Evolutionary conservation across 2,113 vertebrate species (phyloP).

Genomic region (Rattus rattus): DNA sequence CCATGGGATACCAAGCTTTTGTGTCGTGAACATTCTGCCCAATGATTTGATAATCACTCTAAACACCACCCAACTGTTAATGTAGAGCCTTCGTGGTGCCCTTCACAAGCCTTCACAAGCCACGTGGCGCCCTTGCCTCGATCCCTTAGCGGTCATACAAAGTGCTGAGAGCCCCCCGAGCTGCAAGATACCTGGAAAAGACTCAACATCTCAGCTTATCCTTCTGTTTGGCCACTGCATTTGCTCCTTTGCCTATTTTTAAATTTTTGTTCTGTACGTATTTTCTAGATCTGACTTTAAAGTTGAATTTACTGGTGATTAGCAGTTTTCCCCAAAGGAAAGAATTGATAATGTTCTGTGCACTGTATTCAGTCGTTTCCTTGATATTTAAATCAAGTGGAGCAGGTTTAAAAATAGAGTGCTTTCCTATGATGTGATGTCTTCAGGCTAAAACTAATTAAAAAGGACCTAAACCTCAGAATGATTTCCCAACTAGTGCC

Average conservation of each 20-base stretch:
- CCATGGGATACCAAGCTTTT: background rate
- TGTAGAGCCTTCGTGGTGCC: background rate
- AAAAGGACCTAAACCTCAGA: background rate
- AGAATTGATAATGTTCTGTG: background rate
- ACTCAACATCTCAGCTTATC: background rate
- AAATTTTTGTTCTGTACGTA: background rate
- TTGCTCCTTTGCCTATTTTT: background rate
- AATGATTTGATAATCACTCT: background rate
- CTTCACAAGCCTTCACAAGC: background rate
- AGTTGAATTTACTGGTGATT: background rate
- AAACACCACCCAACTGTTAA: background rate
- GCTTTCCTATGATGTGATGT: background rate
- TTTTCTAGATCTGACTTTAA: constrained; percentile 15
- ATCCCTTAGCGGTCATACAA: background rate
- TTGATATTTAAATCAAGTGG: background rate
- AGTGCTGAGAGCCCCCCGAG: background rate
- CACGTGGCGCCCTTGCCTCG: accelerated
- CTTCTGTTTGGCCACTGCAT: background rate
- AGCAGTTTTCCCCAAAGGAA: background rate
- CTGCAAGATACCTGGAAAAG: background rate
- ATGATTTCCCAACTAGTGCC: background rate
- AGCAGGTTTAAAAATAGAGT: background rate
- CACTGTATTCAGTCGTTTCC: background rate
- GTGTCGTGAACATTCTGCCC: background rate
- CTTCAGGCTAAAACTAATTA: background rate